Percentiles rank a stretch among this genome's conserved stretches.
Evolutionary conservation across 2,888 invertebrate species (phyloP).

Genomic region (Volucella zonaria): DNA sequence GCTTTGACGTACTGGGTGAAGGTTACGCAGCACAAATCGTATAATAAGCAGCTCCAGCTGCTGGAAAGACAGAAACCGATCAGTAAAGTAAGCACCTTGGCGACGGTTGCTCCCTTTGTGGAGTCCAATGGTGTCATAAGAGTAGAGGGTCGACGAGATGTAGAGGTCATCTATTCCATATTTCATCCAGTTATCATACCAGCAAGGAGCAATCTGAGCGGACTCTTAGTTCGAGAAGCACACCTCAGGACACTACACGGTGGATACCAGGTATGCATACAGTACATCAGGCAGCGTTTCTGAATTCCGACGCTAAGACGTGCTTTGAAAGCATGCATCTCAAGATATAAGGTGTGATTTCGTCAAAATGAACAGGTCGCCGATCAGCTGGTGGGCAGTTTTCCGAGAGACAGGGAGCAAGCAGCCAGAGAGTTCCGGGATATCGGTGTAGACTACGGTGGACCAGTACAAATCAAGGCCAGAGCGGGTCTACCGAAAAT

Average conservation of each 20-base stretch:
- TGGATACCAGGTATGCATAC: neutral
- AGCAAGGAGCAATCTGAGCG: slow-evolving; percentile 8
- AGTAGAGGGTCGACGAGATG: slow-evolving; percentile 5
- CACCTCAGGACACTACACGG: slow-evolving; percentile 16
- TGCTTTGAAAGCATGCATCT: neutral
- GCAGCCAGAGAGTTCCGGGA: slow-evolving; percentile 6
- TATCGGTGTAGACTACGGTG: slow-evolving; percentile 3
- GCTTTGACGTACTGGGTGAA: no score
- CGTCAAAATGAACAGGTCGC: slow-evolving; percentile 1
- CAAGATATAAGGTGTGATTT: neutral
- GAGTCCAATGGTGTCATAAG: slow-evolving; percentile 2
- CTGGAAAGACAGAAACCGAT: no score
- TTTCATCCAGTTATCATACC: slow-evolving; percentile 15
- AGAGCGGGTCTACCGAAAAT: slow-evolving; percentile 5
- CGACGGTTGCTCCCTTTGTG: neutral
- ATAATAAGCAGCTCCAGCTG: no score
- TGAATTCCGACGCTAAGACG: slow-evolving; percentile 1
- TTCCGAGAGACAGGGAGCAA: slow-evolving; percentile 7
- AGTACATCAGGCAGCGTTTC: slow-evolving; percentile 10
- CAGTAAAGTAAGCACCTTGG: neutral
- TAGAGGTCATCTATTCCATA: neutral
- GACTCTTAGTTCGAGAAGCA: slow-evolving; percentile 1
- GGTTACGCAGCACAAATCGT: no score
- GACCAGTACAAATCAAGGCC: neutral
- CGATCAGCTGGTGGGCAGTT: slow-evolving; percentile 31